phyloP scores from a whole-genome alignment of 2,888 invertebrate species.

The Nephrotoma guestfalica region DNA sequence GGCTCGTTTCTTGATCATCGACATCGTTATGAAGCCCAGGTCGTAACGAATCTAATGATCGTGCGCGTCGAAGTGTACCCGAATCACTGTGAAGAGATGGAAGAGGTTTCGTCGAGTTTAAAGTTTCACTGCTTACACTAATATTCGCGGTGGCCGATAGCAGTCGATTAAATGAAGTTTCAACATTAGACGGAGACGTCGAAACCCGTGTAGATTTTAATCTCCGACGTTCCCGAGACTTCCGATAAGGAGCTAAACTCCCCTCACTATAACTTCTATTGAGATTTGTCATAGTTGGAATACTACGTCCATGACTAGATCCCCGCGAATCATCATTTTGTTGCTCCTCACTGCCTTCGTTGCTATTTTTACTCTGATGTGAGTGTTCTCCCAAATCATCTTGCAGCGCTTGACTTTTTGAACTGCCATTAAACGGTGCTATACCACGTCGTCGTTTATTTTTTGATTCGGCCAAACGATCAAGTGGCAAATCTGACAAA shows the following conservation, averaged over 20 bases:
- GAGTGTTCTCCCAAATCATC: not conserved
- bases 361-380: not conserved
- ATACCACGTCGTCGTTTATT: constrained; percentile 44
- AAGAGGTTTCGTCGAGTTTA: constrained; percentile 13
- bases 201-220: constrained; percentile 16
- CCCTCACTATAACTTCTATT: constrained; percentile 42
- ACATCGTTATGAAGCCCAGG: constrained; percentile 16
- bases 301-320: constrained; percentile 7
- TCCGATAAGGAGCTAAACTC: constrained; percentile 29
- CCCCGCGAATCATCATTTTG: not conserved
- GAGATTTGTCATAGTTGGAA: constrained; percentile 21
- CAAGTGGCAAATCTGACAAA: constrained; percentile 69
- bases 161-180: constrained; percentile 20
- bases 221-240: constrained; percentile 17
- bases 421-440: constrained; percentile 10
- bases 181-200: constrained; percentile 20
- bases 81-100: not conserved
- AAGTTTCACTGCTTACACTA: constrained; percentile 19
- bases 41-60: constrained; percentile 18
- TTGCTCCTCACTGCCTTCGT: not conserved
- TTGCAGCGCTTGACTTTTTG: not conserved
- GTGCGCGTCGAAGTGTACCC: constrained; percentile 16
- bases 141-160: constrained; percentile 17
- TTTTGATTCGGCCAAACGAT: constrained; percentile 64
- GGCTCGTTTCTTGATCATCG: constrained; percentile 24